Conservation (phyloP, 2,888 invertebrate species). For the Hololepta plana region DNA sequence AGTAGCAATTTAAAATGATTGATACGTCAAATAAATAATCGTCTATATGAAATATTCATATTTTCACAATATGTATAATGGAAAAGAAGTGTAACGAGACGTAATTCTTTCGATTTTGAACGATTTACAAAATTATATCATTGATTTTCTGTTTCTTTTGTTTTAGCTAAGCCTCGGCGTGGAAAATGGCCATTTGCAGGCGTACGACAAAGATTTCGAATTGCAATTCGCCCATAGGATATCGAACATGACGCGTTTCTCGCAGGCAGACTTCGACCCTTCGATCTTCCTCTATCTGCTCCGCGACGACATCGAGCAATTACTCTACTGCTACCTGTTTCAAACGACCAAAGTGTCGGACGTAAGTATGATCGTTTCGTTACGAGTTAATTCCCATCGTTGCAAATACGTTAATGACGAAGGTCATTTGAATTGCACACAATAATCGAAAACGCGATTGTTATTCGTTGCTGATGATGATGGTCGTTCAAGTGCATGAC, state of each 20-base stretch:
- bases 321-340: conserved; percentile 58
- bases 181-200: conserved; percentile 49
- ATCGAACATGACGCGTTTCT: conserved; percentile 37
- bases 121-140: too few relatives aligned
- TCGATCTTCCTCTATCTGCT: conserved; percentile 53
- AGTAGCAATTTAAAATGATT: too few relatives aligned
- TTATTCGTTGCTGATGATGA: too few relatives aligned
- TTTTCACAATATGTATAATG: conserved; percentile 2
- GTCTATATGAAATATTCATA: not conserved
- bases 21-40: too few relatives aligned
- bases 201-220: conserved; percentile 52
- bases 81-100: not conserved
- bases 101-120: conserved; percentile 3
- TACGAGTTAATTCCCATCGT: too few relatives aligned
- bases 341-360: conserved; percentile 44
- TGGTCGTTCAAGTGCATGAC: too few relatives aligned
- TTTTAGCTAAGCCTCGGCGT: conserved; percentile 53
- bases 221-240: conserved; percentile 45
- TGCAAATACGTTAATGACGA: too few relatives aligned
- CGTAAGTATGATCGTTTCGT: conserved; percentile 33
- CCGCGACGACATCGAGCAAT: conserved; percentile 50
- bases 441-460: too few relatives aligned
- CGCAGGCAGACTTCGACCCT: conserved; percentile 25
- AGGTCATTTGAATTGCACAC: too few relatives aligned
- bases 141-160: too few relatives aligned